Evolutionary conservation across 2,113 vertebrate genomes (phyloP).

Genomic region (Coryphaenoides rupestris): DNA sequence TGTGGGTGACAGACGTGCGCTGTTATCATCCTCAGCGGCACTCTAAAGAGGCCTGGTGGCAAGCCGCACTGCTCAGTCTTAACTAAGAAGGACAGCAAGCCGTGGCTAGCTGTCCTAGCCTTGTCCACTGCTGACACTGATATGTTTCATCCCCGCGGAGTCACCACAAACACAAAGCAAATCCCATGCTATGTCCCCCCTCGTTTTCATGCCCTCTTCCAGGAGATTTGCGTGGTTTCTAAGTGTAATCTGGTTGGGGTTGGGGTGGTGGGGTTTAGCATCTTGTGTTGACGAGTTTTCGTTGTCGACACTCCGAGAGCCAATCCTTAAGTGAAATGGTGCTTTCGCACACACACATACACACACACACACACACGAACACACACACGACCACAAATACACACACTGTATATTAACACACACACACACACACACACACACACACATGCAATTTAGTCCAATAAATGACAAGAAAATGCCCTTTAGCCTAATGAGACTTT

Average conservation of each 20-base stretch:
- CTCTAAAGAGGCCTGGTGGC: conserved; percentile 65
- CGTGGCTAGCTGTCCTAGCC: conserved; percentile 62
- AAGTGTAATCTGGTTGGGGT: too few species aligned
- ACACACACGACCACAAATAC: too few species aligned
- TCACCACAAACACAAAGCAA: background rate
- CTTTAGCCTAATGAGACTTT: conserved; percentile 68
- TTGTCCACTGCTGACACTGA: conserved; percentile 60
- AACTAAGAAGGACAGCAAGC: conserved; percentile 67
- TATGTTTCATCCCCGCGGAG: conserved; percentile 38
- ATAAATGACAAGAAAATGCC: conserved; percentile 67
- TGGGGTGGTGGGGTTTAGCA: too few species aligned
- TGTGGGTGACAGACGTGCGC: conserved; percentile 60
- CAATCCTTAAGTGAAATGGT: too few species aligned
- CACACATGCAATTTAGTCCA: conserved; percentile 35
- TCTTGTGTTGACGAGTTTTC: too few species aligned
- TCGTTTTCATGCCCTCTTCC: too few species aligned
- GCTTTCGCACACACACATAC: too few species aligned
- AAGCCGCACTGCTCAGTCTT: conserved; percentile 59
- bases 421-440: conserved; percentile 14
- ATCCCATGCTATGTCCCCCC: too few species aligned
- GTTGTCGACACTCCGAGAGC: too few species aligned
- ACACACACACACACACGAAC: too few species aligned
- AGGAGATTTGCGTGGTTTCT: too few species aligned
- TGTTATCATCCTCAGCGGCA: conserved; percentile 61
- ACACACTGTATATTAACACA: conserved; percentile 19